Conservation (phyloP, 1,140 invertebrate species). For the Lineus longissimus region DNA sequence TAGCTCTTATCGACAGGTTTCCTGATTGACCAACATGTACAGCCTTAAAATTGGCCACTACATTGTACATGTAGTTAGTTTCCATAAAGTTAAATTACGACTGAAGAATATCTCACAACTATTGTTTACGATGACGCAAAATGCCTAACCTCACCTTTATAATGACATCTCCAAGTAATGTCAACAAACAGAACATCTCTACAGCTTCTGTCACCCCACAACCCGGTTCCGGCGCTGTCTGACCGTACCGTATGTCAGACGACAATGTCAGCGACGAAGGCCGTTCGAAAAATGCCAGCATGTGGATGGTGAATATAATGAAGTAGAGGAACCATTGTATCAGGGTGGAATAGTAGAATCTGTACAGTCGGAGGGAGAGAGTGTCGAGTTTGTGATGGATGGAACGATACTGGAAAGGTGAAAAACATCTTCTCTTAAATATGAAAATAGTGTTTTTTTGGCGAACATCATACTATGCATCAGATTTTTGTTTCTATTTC, state of each 20-base stretch:
- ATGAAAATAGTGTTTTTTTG: not conserved
- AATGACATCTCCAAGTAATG: slow-evolving; percentile 36
- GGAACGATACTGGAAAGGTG: slow-evolving; percentile 30
- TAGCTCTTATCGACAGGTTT: not conserved
- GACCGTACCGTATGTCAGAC: slow-evolving; percentile 36
- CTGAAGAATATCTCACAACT: not conserved
- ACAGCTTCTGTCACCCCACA: slow-evolving; percentile 42
- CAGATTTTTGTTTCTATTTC: not conserved
- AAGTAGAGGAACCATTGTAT: slow-evolving; percentile 30
- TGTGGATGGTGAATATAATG: slow-evolving; percentile 39
- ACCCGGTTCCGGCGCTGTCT: slow-evolving; percentile 25
- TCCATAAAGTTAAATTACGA: not conserved
- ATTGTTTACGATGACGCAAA: not conserved
- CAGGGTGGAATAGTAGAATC: slow-evolving; percentile 36
- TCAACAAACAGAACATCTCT: slow-evolving; percentile 42
- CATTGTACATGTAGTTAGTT: not conserved
- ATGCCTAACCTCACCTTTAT: slow-evolving; percentile 31
- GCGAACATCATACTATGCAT: not conserved
- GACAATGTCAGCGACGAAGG: slow-evolving; percentile 48
- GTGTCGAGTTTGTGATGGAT: slow-evolving; percentile 45
- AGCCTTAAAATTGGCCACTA: not conserved
- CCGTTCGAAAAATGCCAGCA: slow-evolving; percentile 47
- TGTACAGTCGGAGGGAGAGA: slow-evolving; percentile 34
- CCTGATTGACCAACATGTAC: not conserved
- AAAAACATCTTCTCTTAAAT: not conserved